Evolutionary conservation across 2,797 vertebrate genomes (phyloP), one percentile per base, ranked within the genome.

Genomic region (Sternotherus odoratus): DNA sequence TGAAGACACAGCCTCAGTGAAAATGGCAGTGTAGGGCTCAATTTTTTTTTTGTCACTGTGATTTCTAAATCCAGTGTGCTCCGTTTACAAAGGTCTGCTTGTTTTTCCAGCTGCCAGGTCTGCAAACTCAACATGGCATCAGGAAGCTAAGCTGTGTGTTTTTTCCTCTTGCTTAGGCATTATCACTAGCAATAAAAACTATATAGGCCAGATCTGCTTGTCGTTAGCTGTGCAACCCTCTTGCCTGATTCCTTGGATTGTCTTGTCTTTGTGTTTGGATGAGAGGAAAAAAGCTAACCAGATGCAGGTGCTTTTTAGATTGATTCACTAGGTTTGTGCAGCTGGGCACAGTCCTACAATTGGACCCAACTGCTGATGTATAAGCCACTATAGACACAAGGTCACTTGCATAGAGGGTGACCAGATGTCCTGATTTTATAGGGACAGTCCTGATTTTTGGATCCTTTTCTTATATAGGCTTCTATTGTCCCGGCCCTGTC

Each of bases 31-130:
- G 86, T 85, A 7, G 4, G 0, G 2, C 84, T 92, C 63, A 36
- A 82, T 81, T 56, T 96, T 72, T 79, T 96, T 74, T 81, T 10
- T 84, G 43, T 83, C 39, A 50, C 46, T 39, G 28, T 33, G 89
- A 36, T 91, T 90, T 90, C 46, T 84, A 24, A 80, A 84, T 86
- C 21, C 28, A 24, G 0, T 87, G 91, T 93, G n/a, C 36, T 88
- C 49, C 87, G 1, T 80, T 89, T 36, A 87, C 43, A 87, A 88
- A 33, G 54, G 2, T 7, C 39, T 75, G 3, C 30, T 16, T 46
- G 3, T 43, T 91, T 83, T 91, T 75, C 50, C 88, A 33, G 50
- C 21, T 77, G 77, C 21, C 36, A 33, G 74, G 77, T 93, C 77
- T 79, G 12, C 16, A 75, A 13, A 74, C 69, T 89, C 57, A 43